A percentile compares a stretch with the other conserved stretches of the same genome.
Evolutionary conservation across 2,797 vertebrate species (phyloP).

Genomic region (Cryptoprocta ferox): DNA sequence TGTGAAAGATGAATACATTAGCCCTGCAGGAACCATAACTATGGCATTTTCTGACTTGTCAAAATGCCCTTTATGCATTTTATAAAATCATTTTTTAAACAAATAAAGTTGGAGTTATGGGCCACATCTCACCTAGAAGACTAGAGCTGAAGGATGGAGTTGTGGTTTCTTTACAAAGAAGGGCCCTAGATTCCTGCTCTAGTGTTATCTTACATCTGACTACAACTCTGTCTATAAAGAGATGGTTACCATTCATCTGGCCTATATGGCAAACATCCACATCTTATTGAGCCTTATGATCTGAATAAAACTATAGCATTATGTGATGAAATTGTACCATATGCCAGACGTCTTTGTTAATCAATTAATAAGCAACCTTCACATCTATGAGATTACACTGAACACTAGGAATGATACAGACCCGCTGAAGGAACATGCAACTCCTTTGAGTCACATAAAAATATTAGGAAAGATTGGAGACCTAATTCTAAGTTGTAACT

Average conservation of each 20-base stretch:
- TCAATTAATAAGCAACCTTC: neutral
- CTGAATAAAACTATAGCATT: neutral
- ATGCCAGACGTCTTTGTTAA: neutral
- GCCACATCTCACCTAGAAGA: neutral
- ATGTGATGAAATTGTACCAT: neutral
- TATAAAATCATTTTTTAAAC: neutral
- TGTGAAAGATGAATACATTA: constrained; percentile 39
- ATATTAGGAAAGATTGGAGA: neutral
- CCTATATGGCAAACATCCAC: neutral
- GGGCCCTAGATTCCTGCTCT: neutral
- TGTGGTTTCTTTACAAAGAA: neutral
- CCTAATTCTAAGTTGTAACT: neutral
- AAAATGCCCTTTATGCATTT: neutral
- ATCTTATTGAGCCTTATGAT: neutral
- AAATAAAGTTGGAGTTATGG: neutral
- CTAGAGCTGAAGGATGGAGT: neutral
- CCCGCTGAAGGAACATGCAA: neutral
- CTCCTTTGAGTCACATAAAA: neutral
- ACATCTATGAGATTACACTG: neutral
- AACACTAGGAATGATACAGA: neutral
- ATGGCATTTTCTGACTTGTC: constrained; percentile 45
- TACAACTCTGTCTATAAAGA: neutral
- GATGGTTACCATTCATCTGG: neutral
- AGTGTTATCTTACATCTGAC: neutral
- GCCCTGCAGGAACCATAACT: neutral